Evolutionary conservation across 2,797 vertebrate species (phyloP).

Genomic region (Kryptolebias ocellatus): DNA sequence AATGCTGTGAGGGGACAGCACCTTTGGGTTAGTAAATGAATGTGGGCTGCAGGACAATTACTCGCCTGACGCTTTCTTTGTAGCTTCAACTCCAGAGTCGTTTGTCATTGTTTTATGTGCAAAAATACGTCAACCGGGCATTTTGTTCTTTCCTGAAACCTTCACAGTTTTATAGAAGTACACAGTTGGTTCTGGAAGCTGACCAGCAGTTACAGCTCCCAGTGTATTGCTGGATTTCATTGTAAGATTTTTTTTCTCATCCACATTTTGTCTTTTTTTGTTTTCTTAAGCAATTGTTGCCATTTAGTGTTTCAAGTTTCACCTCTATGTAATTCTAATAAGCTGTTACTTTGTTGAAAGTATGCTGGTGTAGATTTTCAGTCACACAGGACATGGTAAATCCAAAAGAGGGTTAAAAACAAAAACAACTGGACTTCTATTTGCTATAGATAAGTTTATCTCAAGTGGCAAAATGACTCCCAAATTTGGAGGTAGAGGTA

Average conservation of each 20-base stretch:
- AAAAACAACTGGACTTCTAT: too few relatives aligned
- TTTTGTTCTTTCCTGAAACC: constrained; percentile 16
- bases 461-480: too few relatives aligned
- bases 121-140: constrained; percentile 2
- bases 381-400: too few relatives aligned
- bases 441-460: too few relatives aligned
- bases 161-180: neutral
- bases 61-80: neutral
- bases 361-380: neutral
- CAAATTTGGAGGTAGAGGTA: too few relatives aligned
- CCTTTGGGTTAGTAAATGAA: constrained; percentile 14
- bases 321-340: constrained; percentile 1
- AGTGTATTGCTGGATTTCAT: neutral
- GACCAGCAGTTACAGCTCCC: neutral
- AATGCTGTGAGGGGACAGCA: neutral
- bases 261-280: neutral
- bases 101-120: constrained; percentile 20
- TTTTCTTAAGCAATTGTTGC: neutral
- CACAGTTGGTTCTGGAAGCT: neutral
- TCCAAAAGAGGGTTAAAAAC: too few relatives aligned
- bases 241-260: neutral
- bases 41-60: constrained; percentile 11
- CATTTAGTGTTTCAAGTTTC: neutral
- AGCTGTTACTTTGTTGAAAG: neutral
- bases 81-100: constrained; percentile 16